Percentiles rank a stretch among this genome's conserved stretches.
phyloP scores from a whole-genome alignment of 37 sponge, comb jelly and placozoan genomes.

The Hexactinellida sp. region DNA sequence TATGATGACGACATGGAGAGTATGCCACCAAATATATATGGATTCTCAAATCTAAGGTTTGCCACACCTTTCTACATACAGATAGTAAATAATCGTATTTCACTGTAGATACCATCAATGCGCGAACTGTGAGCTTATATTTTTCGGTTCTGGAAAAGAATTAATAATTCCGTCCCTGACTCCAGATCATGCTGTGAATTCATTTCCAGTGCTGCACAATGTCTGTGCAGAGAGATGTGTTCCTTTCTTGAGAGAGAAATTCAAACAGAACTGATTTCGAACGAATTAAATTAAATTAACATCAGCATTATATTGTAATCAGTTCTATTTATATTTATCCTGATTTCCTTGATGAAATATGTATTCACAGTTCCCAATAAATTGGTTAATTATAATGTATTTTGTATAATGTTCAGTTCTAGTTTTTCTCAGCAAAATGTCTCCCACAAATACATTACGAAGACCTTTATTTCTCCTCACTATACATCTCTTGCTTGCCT shows the following conservation, averaged over 20 bases:
- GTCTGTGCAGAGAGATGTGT: background rate
- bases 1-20: constrained; percentile 1
- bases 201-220: background rate
- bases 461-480: background rate
- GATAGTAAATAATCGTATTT: background rate
- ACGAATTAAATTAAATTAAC: too few species aligned
- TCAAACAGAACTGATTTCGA: background rate
- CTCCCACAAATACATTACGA: too few species aligned
- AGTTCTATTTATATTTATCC: too few species aligned
- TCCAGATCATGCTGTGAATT: background rate
- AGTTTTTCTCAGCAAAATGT: too few species aligned
- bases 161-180: background rate
- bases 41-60: background rate
- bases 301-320: too few species aligned
- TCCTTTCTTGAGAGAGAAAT: background rate
- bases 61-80: too few species aligned
- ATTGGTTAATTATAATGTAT: too few species aligned
- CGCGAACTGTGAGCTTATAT: background rate
- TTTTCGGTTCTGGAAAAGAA: background rate
- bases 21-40: background rate
- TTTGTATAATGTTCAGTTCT: too few species aligned
- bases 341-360: too few species aligned
- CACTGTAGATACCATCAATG: background rate
- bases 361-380: too few species aligned
- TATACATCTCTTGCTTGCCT: background rate